phyloP scores from a whole-genome alignment of 2,797 vertebrate genomes.

The Vireo griseus region DNA sequence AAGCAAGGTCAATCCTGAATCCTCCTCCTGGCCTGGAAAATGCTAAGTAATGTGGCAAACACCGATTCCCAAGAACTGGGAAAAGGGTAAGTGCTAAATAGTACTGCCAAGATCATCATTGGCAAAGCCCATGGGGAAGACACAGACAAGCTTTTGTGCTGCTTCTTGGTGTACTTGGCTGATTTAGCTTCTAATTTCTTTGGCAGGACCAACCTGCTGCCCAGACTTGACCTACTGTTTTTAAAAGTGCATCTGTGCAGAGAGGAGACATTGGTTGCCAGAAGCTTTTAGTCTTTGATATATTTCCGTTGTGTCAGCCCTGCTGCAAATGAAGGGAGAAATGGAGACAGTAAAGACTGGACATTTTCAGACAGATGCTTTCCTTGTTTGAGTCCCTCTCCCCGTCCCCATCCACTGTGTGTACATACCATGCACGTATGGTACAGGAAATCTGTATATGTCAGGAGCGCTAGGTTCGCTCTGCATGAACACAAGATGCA shows the following conservation, averaged over 20 bases:
- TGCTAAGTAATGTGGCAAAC: neutral
- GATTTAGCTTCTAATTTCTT: neutral
- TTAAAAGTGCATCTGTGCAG: neutral
- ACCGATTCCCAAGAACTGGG: neutral
- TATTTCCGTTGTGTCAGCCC: neutral
- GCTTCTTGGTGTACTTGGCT: neutral
- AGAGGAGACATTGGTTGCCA: neutral
- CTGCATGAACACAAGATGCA: neutral
- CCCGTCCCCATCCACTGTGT: neutral
- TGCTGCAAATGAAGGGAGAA: neutral
- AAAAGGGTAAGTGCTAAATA: neutral
- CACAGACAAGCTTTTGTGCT: constrained; percentile 5
- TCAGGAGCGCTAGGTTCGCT: rapidly evolving
- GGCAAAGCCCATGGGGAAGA: neutral
- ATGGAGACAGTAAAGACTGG: neutral
- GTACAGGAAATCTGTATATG: neutral
- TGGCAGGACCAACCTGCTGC: neutral
- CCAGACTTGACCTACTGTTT: neutral
- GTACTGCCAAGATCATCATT: neutral
- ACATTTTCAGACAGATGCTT: neutral
- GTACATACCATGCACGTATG: rapidly evolving
- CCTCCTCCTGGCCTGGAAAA: neutral
- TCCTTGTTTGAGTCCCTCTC: neutral
- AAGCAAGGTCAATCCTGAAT: neutral
- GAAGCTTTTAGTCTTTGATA: neutral